Base-by-base conservation (phyloP, 2,113 vertebrate species). In the Cyrtonyx montezumae region DNA sequence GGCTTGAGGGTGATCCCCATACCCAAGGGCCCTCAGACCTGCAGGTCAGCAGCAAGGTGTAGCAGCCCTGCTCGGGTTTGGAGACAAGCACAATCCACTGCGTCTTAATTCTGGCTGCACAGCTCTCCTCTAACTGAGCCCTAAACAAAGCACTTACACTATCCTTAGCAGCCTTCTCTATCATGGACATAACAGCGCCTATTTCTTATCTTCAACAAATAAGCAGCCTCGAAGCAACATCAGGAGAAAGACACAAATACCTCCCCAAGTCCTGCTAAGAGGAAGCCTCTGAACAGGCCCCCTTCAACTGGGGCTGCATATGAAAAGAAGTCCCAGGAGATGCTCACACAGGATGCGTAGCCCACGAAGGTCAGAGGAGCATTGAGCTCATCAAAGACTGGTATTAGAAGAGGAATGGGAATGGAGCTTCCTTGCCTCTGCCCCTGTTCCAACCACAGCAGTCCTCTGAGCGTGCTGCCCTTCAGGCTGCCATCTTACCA, bases 121-220 rank as follows among this genome's bases (percentile, higher is more conserved):
- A 80, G 21, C 17, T 71, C 4, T 78, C 22, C n/a, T 68, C 74
- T 51, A 37, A 42, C 6, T 21, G 36, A 88, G 32, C 45, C 45
- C 74, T 43, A 7, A 87, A n/a, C 3, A 79, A 56, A 55, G 68
- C 40, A 32, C 11, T 46, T 40, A 5, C 26, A 14, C 6, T 8
- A 13, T 4, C 83, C 16, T 22, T 23, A 49, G 5, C 83, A 78
- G n/a, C 26, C 56, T 36, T 55, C 78, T 70, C 55, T 30, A 25
- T 3, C 56, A 51, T 45, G 34, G 21, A 36, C 62, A 26, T 0
- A 59, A 67, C 23, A 87, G 55, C 4, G 5, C 16, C 34, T 55
- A 7, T 6, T 28, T 55, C n/a, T 46, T 7, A 32, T n/a, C 63
- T 59, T 68, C 67, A n/a, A 4, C 0, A 0, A 0, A 3, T 3